Evolutionary conservation across 1,140 invertebrate genomes (phyloP).

Genomic region (Ptiloglossa arizonensis): DNA sequence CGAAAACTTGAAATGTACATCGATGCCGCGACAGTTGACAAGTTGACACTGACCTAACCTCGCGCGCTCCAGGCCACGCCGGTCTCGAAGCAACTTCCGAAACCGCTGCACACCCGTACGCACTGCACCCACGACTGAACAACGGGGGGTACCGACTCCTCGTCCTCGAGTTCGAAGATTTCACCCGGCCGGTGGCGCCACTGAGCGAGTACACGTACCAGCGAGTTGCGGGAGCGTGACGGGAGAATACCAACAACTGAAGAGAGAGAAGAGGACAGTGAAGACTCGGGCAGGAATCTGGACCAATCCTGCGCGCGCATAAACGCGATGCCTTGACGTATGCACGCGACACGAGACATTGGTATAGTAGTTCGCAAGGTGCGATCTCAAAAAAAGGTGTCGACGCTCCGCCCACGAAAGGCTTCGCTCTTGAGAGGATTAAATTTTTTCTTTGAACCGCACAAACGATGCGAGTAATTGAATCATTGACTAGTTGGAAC

Average conservation of each 20-base stretch:
- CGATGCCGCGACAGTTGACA: not conserved
- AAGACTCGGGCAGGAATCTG: constrained; percentile 54
- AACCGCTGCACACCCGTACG: constrained; percentile 78
- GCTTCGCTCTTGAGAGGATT: constrained; percentile 20
- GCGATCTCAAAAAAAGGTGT: constrained; percentile 52
- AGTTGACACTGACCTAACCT: constrained; percentile 70
- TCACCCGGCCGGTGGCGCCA: constrained; percentile 67
- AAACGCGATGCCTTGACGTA: constrained; percentile 26
- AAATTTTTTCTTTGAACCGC: constrained; percentile 9
- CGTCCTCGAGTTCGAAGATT: constrained; percentile 32
- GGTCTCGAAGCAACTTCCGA: constrained; percentile 70
- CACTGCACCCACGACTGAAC: constrained; percentile 81
- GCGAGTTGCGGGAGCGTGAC: constrained; percentile 23
- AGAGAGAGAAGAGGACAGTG: constrained; percentile 13
- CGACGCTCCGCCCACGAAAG: constrained; percentile 48
- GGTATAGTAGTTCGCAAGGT: constrained; percentile 54
- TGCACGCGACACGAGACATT: constrained; percentile 35
- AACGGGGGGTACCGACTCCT: constrained; percentile 29
- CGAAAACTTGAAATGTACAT: not conserved
- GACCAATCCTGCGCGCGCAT: constrained; percentile 65
- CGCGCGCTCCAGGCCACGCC: constrained; percentile 73
- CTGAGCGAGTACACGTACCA: constrained; percentile 55
- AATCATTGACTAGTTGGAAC: constrained; percentile 1
- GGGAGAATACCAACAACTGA: constrained; percentile 5
- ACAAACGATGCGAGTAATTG: constrained; percentile 20